phyloP scores from a whole-genome alignment of 2,797 vertebrate genomes.

The Pseudocheirus occidentalis region DNA sequence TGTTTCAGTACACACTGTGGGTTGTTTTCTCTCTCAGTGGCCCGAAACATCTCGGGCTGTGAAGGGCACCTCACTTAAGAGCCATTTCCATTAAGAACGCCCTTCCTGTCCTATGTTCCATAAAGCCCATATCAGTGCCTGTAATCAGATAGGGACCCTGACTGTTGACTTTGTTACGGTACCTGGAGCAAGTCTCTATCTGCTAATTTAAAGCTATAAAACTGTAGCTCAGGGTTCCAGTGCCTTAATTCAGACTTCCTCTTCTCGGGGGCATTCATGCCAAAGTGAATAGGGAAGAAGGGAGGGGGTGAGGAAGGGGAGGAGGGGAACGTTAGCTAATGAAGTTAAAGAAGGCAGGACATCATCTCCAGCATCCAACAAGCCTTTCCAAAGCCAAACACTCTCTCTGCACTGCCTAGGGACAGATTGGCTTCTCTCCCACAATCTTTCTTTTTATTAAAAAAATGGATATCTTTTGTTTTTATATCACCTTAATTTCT shows the following conservation, averaged over 20 bases:
- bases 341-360: neutral
- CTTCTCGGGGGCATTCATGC: conserved; percentile 69
- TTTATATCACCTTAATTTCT: neutral
- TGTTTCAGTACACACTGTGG: neutral
- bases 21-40: conserved; percentile 58
- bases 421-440: neutral
- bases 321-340: neutral
- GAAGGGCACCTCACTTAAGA: conserved; percentile 59
- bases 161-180: conserved; percentile 82
- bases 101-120: conserved; percentile 78
- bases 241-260: conserved; percentile 76
- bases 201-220: conserved; percentile 82
- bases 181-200: conserved; percentile 80
- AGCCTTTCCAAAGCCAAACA: neutral
- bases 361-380: neutral
- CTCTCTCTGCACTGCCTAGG: neutral
- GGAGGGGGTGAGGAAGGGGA: fast-evolving
- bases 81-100: conserved; percentile 55
- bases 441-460: neutral
- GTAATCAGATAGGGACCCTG: conserved; percentile 81
- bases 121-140: conserved; percentile 75
- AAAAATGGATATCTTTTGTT: neutral
- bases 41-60: conserved; percentile 47
- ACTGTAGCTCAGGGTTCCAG: conserved; percentile 77
- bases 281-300: neutral